Evolutionary conservation across 1,140 invertebrate genomes (phyloP).

Genomic region (Pogonognathellus flavescens): DNA sequence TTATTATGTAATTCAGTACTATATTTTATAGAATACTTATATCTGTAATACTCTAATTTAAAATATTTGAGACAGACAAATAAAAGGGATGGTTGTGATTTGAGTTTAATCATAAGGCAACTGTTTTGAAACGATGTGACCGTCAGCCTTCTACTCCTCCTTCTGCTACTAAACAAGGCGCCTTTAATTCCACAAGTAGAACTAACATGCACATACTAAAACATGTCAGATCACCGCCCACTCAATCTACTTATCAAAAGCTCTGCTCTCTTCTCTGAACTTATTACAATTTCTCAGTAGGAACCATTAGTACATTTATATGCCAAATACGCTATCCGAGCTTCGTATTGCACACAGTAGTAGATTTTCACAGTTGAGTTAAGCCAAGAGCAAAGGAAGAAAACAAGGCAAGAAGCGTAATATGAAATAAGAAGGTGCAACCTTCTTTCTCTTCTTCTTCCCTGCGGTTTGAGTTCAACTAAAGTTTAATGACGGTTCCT

Average conservation of each 20-base stretch:
- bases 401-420: neutral
- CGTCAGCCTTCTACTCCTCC: constrained; percentile 42
- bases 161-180: constrained; percentile 26
- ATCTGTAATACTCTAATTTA: too few relatives aligned
- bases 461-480: constrained; percentile 3
- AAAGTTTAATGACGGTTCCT: constrained; percentile 41
- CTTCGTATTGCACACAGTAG: neutral
- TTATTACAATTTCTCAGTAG: neutral
- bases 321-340: neutral
- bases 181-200: constrained; percentile 30
- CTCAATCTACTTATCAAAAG: constrained; percentile 47
- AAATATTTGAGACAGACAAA: too few relatives aligned
- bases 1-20: too few relatives aligned
- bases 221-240: constrained; percentile 32
- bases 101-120: too few relatives aligned
- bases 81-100: too few relatives aligned
- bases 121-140: neutral
- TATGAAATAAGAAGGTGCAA: neutral
- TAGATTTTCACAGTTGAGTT: neutral
- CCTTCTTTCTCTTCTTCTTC: neutral
- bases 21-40: too few relatives aligned
- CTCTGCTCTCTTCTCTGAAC: neutral
- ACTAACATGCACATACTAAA: constrained; percentile 30
- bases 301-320: neutral
- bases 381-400: neutral